Evolutionary conservation across 2,888 invertebrate genomes (phyloP).

Genomic region (Sussaba pulchella): DNA sequence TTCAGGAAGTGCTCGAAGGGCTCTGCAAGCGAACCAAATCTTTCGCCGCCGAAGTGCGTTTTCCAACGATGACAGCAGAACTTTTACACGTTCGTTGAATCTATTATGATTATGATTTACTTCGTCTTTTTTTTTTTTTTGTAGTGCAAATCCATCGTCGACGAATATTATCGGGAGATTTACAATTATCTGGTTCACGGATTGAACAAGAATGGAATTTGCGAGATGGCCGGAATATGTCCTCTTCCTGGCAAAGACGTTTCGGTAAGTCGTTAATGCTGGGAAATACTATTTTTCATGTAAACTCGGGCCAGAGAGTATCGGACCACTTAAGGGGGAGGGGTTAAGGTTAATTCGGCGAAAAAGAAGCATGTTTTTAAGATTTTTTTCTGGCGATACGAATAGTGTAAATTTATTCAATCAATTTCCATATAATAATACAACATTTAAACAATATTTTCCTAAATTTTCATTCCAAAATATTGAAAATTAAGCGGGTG

Average conservation of each 20-base stretch:
- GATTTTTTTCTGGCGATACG: no score
- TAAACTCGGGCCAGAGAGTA: no score
- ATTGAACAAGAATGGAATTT: slow-evolving; percentile 89
- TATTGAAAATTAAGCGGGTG: no score
- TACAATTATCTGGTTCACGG: slow-evolving; percentile 90
- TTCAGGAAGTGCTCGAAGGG: slow-evolving; percentile 91
- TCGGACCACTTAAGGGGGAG: no score
- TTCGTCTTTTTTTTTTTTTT: no score
- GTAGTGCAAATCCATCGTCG: slow-evolving; percentile 90
- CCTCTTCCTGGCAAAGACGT: slow-evolving; percentile 80
- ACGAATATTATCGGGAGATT: slow-evolving; percentile 91
- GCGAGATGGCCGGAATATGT: slow-evolving; percentile 90
- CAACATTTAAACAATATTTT: no score
- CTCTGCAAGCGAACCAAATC: slow-evolving; percentile 92
- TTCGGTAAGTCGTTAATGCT: slow-evolving; percentile 70
- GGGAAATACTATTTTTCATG: no score
- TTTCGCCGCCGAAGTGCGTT: slow-evolving; percentile 87
- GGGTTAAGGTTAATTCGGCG: no score
- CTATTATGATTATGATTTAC: slow-evolving; percentile 9
- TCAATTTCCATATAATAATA: no score
- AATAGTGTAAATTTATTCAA: no score
- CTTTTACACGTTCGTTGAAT: neutral
- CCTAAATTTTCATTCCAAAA: no score
- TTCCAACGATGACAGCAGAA: slow-evolving; percentile 5
- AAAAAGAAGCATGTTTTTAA: no score